Base-by-base conservation (phyloP, 2,888 invertebrate species). In the Mechanitis messenoides region DNA sequence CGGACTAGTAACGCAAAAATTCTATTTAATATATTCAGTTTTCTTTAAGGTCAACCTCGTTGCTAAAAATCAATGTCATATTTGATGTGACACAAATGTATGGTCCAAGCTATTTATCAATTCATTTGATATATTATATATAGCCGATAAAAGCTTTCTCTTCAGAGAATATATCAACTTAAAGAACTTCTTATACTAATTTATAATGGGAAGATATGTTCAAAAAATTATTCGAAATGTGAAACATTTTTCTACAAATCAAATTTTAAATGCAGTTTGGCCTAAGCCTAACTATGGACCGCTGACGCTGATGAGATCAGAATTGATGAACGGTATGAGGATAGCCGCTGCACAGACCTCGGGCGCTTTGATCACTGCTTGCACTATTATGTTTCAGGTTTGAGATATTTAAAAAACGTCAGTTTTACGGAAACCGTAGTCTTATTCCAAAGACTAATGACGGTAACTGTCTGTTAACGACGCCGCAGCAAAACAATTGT, bases 351-450 rank as follows among this genome's bases (percentile, higher is more conserved):
- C 80, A 0, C 81, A 77, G 59, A 71, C 76, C 0, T 28, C 72
- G 12, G 87, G 85, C 0, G 62, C 78, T 0, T 76, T 74, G n/a
- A 78, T 86, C 1, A 75, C 77, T 0, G 75, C 85, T 1, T 84
- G 85, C 67, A 87, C 87, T 50, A 72, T 89, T 7, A 83, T 89
- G 85, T 87, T 73, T 62, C 85, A 86, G 82, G 88, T 87, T 45
- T 62, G 7, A 33, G 31, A 11, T 9, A 31, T 1, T 50, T 31
- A 50, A 28, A 28, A 9, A 7, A 9, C 3, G 6, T 42, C 3
- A 9, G 9, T 9, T 42, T 3, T 5, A 5, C 35, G 1, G 6
- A 6, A 35, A 35, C 35, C 3, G 6, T 35, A 35, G 4, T 35
- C 35, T 3, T 3, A 35, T 6, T 35, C 6, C 1, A 35, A 35